Conservation (phyloP, 2,888 invertebrate species). For the Kryphioiulus occultus region DNA sequence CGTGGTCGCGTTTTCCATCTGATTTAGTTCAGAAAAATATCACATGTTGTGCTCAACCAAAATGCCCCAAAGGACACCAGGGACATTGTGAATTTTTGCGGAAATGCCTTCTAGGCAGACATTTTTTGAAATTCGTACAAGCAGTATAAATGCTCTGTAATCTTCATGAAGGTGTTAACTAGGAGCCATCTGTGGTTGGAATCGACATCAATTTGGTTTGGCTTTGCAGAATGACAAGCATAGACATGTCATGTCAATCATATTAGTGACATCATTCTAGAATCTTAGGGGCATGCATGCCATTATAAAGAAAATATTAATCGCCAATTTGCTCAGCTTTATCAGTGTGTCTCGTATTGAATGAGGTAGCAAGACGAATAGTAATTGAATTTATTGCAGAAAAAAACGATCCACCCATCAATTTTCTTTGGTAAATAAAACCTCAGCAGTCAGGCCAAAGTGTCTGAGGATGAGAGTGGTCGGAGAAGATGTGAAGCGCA, state of each 20-base stretch:
- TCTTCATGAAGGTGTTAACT: too few relatives aligned
- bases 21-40: background rate
- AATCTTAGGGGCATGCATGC: background rate
- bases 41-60: background rate
- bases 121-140: background rate
- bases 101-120: background rate
- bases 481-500: background rate
- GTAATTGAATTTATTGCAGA: background rate
- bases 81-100: background rate
- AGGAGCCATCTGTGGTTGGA: too few relatives aligned
- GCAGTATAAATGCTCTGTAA: too few relatives aligned
- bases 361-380: background rate
- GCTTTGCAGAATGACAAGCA: too few relatives aligned
- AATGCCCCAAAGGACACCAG: background rate
- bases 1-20: slow-evolving; percentile 39
- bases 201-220: too few relatives aligned
- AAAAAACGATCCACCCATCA: background rate
- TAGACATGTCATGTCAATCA: background rate
- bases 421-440: background rate
- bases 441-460: background rate
- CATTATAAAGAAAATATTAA: background rate
- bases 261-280: too few relatives aligned
- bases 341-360: background rate
- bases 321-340: background rate
- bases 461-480: background rate